Evolutionary conservation across 2,113 vertebrate species (phyloP).

Genomic region (Ia io): DNA sequence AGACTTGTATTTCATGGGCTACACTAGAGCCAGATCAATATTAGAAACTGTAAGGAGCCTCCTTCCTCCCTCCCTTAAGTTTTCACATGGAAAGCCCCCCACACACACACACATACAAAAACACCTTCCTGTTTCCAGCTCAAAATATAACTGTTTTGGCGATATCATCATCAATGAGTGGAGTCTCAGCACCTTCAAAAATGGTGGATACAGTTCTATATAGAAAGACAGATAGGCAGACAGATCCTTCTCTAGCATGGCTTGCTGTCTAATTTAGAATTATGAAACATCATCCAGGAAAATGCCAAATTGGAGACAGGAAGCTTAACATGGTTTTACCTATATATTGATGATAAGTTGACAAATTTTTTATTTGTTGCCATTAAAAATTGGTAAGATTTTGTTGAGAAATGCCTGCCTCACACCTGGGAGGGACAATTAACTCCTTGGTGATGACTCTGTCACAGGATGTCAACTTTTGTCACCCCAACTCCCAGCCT

Average conservation of each 20-base stretch:
- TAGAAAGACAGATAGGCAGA: slow-evolving; percentile 6
- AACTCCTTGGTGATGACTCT: background rate
- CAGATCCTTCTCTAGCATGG: background rate
- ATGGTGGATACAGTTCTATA: background rate
- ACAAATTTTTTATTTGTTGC: background rate
- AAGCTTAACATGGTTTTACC: background rate
- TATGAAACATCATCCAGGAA: background rate
- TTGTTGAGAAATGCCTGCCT: background rate
- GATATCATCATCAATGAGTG: background rate
- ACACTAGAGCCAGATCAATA: background rate
- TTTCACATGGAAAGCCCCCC: background rate
- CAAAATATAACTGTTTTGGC: slow-evolving; percentile 47
- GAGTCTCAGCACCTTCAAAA: background rate
- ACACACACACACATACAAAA: background rate
- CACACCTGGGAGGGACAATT: background rate
- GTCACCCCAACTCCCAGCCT: background rate
- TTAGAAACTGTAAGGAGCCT: background rate
- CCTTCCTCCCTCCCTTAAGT: background rate
- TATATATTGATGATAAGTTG: background rate
- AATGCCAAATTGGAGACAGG: slow-evolving; percentile 32
- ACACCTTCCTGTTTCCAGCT: background rate
- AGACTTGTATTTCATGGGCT: background rate
- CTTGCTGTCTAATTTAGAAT: slow-evolving; percentile 33
- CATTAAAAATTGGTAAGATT: background rate
- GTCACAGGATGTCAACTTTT: background rate